Percentiles rank a stretch among this genome's conserved stretches.
These are phyloP conservation scores for Eilema sororculum DNA, from an alignment of 2,888 invertebrate genomes.

Conservation along the genomic window DNA sequence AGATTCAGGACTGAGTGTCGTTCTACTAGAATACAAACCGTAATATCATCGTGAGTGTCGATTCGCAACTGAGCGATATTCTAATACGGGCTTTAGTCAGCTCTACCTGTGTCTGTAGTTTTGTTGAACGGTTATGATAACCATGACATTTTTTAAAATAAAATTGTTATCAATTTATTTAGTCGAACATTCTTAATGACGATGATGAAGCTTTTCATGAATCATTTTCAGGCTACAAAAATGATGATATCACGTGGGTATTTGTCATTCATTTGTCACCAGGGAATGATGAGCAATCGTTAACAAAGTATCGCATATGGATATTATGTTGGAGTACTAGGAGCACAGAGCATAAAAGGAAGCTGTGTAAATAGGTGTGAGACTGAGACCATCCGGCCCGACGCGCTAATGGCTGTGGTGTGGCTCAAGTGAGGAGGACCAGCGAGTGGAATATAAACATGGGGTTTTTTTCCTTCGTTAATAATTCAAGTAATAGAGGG, in stretches of 20 bases:
- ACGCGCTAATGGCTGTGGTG: conserved; percentile 70
- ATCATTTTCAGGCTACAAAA: conserved; percentile 7
- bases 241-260: conserved; percentile 14
- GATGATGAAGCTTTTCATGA: neutral
- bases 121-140: too few relatives aligned
- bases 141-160: too few relatives aligned
- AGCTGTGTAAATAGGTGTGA: conserved; percentile 83
- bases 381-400: conserved; percentile 84
- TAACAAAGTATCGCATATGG: conserved; percentile 39
- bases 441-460: conserved; percentile 29
- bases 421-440: conserved; percentile 55
- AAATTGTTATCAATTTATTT: too few relatives aligned
- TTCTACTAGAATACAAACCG: too few relatives aligned
- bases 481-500: neutral
- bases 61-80: too few relatives aligned
- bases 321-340: conserved; percentile 64
- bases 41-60: too few relatives aligned
- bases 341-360: conserved; percentile 79
- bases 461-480: neutral
- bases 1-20: too few relatives aligned
- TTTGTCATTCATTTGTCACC: conserved; percentile 12
- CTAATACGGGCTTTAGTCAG: too few relatives aligned
- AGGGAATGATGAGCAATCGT: conserved; percentile 34
- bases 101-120: too few relatives aligned
- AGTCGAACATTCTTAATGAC: too few relatives aligned